These are phyloP conservation scores for Xenopus tropicalis DNA, from an alignment of 2,113 vertebrate species.

Conservation along the genomic window DNA sequence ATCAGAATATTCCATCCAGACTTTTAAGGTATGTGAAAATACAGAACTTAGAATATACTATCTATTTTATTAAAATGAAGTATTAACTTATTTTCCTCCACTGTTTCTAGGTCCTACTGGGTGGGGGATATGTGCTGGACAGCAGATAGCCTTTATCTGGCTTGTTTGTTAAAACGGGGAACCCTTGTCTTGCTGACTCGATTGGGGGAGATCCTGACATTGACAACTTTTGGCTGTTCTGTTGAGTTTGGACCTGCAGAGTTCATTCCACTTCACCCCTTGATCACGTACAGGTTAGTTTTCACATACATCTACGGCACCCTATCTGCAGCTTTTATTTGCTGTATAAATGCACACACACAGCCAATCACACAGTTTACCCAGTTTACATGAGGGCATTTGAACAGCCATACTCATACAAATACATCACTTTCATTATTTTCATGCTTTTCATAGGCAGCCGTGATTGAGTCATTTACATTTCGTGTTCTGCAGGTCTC, in stretches of 20 bases:
- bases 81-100: neutral
- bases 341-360: too few relatives aligned
- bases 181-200: constrained; percentile 82
- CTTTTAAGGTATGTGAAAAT: constrained; percentile 74
- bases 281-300: constrained; percentile 83
- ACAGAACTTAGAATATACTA: too few relatives aligned
- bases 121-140: constrained; percentile 86
- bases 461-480: too few relatives aligned
- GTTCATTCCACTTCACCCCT: constrained; percentile 90
- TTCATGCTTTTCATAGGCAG: too few relatives aligned
- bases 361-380: too few relatives aligned
- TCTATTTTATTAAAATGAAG: too few relatives aligned
- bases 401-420: too few relatives aligned
- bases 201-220: constrained; percentile 78
- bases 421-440: too few relatives aligned
- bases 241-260: constrained; percentile 91
- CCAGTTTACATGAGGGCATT: too few relatives aligned
- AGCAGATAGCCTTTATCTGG: constrained; percentile 78
- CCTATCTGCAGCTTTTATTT: neutral
- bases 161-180: constrained; percentile 90
- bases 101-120: constrained; percentile 87
- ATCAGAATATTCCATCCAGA: constrained; percentile 64
- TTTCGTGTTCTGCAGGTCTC: too few relatives aligned
- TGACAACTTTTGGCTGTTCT: constrained; percentile 82
- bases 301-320: neutral